phyloP scores from a whole-genome alignment of 2,797 vertebrate genomes.

The Lepilemur septentrionalis region DNA sequence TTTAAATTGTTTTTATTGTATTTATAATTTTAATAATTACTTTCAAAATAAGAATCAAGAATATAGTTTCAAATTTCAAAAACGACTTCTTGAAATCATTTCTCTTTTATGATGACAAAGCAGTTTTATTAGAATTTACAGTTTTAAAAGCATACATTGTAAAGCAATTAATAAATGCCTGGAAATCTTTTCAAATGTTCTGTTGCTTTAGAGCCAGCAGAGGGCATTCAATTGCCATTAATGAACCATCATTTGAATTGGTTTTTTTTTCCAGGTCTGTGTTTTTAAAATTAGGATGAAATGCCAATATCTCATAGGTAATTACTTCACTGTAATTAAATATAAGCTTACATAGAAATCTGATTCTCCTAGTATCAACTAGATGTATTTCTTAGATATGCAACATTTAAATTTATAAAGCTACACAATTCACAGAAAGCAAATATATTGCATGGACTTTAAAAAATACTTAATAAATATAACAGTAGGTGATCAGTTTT shows the following conservation, averaged over 20 bases:
- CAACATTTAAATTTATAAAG: slow-evolving; percentile 25
- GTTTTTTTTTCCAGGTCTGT: background rate
- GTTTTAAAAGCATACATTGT: background rate
- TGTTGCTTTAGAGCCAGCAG: slow-evolving; percentile 20
- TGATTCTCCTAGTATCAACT: background rate
- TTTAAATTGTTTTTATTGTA: background rate
- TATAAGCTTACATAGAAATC: background rate
- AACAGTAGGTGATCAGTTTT: background rate
- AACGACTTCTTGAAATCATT: background rate
- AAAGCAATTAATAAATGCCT: background rate
- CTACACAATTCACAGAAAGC: background rate
- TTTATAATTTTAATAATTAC: slow-evolving; percentile 1
- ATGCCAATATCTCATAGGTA: background rate
- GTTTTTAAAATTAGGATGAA: slow-evolving; percentile 30
- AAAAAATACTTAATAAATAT: background rate
- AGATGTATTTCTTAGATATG: background rate
- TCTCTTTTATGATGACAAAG: slow-evolving; percentile 35
- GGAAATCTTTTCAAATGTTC: background rate
- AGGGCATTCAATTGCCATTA: background rate
- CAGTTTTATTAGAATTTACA: background rate
- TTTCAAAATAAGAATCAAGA: background rate
- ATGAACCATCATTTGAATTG: background rate
- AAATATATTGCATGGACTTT: background rate
- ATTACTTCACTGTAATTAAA: background rate
- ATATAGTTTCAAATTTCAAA: background rate